Evolutionary conservation across 2,797 vertebrate genomes (phyloP).

Genomic region (Peromyscus melanophrys): DNA sequence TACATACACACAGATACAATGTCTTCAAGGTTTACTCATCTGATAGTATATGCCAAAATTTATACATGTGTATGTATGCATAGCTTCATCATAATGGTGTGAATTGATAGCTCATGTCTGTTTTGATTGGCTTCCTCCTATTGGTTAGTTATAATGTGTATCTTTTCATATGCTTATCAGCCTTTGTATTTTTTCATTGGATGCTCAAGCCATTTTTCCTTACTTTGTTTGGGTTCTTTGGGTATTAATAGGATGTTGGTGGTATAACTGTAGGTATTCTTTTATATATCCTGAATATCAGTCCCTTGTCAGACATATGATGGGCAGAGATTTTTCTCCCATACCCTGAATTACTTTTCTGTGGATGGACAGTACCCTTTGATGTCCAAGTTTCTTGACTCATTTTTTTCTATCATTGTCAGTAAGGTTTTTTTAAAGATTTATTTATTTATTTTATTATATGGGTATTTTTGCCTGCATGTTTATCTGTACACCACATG

Average conservation of each 20-base stretch:
- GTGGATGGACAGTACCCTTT: background rate
- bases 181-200: background rate
- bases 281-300: background rate
- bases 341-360: background rate
- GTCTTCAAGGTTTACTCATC: background rate
- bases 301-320: background rate
- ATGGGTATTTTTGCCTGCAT: background rate
- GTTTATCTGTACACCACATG: background rate
- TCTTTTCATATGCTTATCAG: background rate
- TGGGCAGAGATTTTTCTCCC: background rate
- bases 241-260: background rate
- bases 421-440: background rate
- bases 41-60: background rate
- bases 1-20: background rate
- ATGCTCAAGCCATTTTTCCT: background rate
- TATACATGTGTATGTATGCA: background rate
- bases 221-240: background rate
- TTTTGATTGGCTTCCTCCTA: background rate
- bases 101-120: background rate
- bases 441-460: background rate
- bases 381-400: background rate
- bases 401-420: background rate
- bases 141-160: background rate
- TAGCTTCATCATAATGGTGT: background rate
- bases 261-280: background rate